Evolutionary conservation across 2,888 invertebrate species (phyloP), one percentile per base, ranked within the genome.

Genomic region (Ophioninae sp.): DNA sequence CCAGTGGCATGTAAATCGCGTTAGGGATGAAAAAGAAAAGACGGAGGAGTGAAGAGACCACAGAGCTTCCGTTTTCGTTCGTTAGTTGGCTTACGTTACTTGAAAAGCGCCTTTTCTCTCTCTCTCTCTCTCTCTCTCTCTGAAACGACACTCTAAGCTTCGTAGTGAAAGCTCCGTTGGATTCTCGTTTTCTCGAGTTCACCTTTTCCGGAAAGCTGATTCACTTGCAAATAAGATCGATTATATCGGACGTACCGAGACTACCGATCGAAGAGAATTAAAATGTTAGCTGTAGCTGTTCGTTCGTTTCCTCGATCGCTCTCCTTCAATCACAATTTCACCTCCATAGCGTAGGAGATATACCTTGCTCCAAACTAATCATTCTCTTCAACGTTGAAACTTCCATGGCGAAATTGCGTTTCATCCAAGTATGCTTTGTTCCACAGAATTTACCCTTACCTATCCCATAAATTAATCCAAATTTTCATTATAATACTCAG

Each of bases 201-300:
- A 65, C 74, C 72, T 79, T 71, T 65, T 81, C 81, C 59, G 44
- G 64, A 74, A 76, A 76, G 71, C 85, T 87, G 87, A 90, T 89
- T 90, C 89, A 88, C 88, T 89, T 88, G 89, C 89, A 90, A 90
- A 90, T 88, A 89, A 90, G 89, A 89, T 89, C 89, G 90, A 90
- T 90, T 90, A 90, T 89, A 89, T 89, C 83, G 88, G 85, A 88
- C 87, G 88, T 87, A 85, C 80, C 79, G 56, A 71, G 88, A 89
- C 88, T 90, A 79, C 86, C 87, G 87, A 90, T 88, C 85, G 83
- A 79, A 72, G 23, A 51, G 82, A 86, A 89, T 88, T 88, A 88
- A 88, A 89, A 87, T 83, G 86, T 87, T 87, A 85, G 80, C 85
- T 79, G 73, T 59, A 67, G 76, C 39, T 65, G 81, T 77, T 23